Percentiles rank a stretch among this genome's conserved stretches.
These are phyloP conservation scores for Dendrolimus punctatus DNA, from an alignment of 1,140 invertebrate genomes.

Conservation along the genomic window DNA sequence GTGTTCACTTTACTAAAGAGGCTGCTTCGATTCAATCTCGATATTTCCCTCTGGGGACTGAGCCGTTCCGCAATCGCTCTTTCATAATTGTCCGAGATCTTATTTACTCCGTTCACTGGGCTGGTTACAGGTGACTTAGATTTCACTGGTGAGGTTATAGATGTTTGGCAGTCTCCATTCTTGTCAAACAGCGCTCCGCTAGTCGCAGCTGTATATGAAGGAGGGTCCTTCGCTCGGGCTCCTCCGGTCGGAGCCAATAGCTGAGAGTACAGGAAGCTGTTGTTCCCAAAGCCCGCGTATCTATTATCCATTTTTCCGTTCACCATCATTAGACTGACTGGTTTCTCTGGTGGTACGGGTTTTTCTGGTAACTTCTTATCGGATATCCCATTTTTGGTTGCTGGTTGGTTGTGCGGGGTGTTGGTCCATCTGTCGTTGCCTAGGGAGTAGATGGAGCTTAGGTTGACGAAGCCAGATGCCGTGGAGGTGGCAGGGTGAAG, in stretches of 20 bases:
- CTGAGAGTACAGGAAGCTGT: constrained; percentile 67
- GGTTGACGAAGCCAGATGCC: constrained; percentile 52
- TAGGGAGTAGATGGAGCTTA: constrained; percentile 65
- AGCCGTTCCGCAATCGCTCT: constrained; percentile 52
- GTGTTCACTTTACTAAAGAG: constrained; percentile 65
- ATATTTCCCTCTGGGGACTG: constrained; percentile 51
- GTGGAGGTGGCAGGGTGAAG: constrained; percentile 4
- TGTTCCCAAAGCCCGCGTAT: constrained; percentile 51
- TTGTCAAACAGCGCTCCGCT: constrained; percentile 41
- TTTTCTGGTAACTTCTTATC: constrained; percentile 52
- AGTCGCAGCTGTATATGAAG: constrained; percentile 52
- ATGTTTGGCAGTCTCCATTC: constrained; percentile 20
- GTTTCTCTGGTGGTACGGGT: constrained; percentile 57
- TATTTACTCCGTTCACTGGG: constrained; percentile 63
- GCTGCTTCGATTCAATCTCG: constrained; percentile 48
- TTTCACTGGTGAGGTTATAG: constrained; percentile 37
- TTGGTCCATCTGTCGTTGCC: constrained; percentile 43
- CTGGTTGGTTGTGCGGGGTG: constrained; percentile 15
- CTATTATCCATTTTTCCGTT: constrained; percentile 60
- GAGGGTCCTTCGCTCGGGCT: constrained; percentile 49
- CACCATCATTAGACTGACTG: constrained; percentile 62
- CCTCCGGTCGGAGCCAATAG: constrained; percentile 43
- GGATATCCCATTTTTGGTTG: constrained; percentile 37
- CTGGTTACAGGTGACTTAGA: constrained; percentile 46
- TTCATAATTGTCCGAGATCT: constrained; percentile 69